Base-by-base conservation (phyloP, 2,888 invertebrate species). In the Tipula helvola region DNA sequence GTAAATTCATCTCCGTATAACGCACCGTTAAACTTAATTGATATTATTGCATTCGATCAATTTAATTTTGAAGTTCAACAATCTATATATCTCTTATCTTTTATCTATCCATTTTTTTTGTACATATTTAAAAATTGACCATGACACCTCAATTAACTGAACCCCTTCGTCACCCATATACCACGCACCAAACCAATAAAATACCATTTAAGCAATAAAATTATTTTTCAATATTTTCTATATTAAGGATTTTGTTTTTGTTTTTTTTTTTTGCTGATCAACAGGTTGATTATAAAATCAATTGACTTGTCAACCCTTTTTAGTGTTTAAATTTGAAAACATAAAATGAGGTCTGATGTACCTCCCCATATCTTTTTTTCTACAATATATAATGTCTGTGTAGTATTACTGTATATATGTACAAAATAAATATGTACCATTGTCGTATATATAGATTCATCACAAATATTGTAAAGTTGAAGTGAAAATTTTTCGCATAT, bases 211-310 rank as follows among this genome's bases (percentile, higher is more conserved):
- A 57, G 52, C 71, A 71, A 12, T 71, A 28, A 71, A 71, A 71
- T 71, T 8, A 71, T 71, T 71, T 71, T 71, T 28, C 71, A 71
- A 71, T 28, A 71, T 71, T 71, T 28, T 28, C 8, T 52, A 28
- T 71, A 71, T 28, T 16, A 16, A 2, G 71, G 71, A 71, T 10
- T 28, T 10, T 57, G 10, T 44, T 44, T 52, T 47, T 47, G 47
- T 71, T 71, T 7, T 71, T 71, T n/a, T n/a, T n/a, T n/a, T 28
- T 16, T 71, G 71, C 28, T 71, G 71, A 71, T 71, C 71, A 71
- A 71, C 71, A 71, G 71, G 71, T 71, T 71, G 71, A 71, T 71
- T 71, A 71, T 71, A 71, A 71, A 71, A 71, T 71, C 71, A 71
- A 71, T 71, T 71, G 71, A 71, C 71, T 71, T 71, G 71, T 71